A percentile compares a stretch with the other conserved stretches of the same genome.
phyloP scores from a whole-genome alignment of 2,797 vertebrate species.

The Enteromius argenteus region DNA sequence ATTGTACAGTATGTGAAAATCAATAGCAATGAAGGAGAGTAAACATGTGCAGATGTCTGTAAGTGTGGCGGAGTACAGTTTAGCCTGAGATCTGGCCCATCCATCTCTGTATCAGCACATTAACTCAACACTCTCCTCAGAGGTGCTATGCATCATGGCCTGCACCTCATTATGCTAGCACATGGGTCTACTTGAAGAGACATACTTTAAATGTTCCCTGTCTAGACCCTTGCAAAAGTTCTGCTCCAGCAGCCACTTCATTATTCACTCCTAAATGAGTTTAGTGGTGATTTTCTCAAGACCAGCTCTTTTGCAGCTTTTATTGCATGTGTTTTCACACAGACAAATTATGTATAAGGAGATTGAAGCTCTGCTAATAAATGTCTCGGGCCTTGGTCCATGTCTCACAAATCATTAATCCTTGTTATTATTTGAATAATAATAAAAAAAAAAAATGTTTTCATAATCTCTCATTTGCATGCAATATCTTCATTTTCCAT shows the following conservation, averaged over 20 bases:
- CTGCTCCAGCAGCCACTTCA: conserved; percentile 53
- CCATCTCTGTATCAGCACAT: conserved; percentile 68
- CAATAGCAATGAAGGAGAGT: conserved; percentile 73
- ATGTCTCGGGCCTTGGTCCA: background rate
- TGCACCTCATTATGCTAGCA: conserved; percentile 54
- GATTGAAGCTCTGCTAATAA: background rate
- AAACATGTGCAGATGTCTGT: conserved; percentile 70
- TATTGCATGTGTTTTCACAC: background rate
- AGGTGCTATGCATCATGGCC: conserved; percentile 18
- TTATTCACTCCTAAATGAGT: conserved; percentile 51
- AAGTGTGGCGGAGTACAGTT: conserved; percentile 63
- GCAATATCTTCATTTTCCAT: background rate
- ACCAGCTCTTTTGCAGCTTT: conserved; percentile 5
- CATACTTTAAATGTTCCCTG: conserved; percentile 49
- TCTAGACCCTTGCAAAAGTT: conserved; percentile 50
- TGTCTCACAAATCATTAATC: background rate
- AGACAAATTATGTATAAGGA: background rate
- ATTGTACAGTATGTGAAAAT: conserved; percentile 73
- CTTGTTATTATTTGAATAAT: background rate
- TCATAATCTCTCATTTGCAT: background rate
- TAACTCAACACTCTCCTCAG: conserved; percentile 51
- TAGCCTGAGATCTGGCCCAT: conserved; percentile 61
- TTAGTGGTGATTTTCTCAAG: conserved; percentile 18
- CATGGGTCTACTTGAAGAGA: conserved; percentile 45
- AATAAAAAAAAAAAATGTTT: background rate